Evolutionary conservation across 2,888 invertebrate species (phyloP).

Genomic region (Troides aeacus): DNA sequence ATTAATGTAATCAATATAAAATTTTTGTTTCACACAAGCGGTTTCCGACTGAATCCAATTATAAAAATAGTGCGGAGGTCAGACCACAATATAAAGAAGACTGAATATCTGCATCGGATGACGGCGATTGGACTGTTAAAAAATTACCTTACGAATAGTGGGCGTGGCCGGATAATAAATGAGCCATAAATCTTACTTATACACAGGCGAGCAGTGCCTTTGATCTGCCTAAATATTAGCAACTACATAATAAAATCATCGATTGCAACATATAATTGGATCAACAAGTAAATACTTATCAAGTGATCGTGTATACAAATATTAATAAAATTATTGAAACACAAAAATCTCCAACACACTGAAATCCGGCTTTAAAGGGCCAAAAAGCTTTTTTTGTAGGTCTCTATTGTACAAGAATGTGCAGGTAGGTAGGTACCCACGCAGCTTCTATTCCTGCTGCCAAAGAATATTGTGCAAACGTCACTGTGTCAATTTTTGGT

Average conservation of each 20-base stretch:
- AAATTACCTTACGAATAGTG: slow-evolving; percentile 27
- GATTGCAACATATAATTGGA: slow-evolving; percentile 12
- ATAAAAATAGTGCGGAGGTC: slow-evolving; percentile 17
- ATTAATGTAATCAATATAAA: slow-evolving; percentile 17
- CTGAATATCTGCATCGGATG: slow-evolving; percentile 25
- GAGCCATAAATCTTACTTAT: slow-evolving; percentile 30
- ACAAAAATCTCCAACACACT: background rate
- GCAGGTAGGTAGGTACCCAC: too few species aligned
- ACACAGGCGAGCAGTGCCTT: slow-evolving; percentile 25
- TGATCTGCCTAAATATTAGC: slow-evolving; percentile 28
- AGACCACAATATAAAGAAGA: slow-evolving; percentile 4
- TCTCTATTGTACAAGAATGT: too few species aligned
- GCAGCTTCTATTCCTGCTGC: too few species aligned
- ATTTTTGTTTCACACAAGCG: slow-evolving; percentile 9
- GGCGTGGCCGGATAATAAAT: slow-evolving; percentile 30
- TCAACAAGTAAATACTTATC: background rate
- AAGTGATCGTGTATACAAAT: background rate
- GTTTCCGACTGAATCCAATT: slow-evolving; percentile 5
- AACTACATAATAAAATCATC: slow-evolving; percentile 21
- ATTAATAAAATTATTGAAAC: background rate
- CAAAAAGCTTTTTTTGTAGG: too few species aligned
- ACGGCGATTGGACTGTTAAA: slow-evolving; percentile 29
- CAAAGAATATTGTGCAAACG: too few species aligned
- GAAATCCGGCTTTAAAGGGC: too few species aligned
- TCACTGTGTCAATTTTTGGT: too few species aligned